These are phyloP conservation scores for Chaetophractus vellerosus DNA, from an alignment of 2,797 vertebrate species.

Conservation along the genomic window DNA sequence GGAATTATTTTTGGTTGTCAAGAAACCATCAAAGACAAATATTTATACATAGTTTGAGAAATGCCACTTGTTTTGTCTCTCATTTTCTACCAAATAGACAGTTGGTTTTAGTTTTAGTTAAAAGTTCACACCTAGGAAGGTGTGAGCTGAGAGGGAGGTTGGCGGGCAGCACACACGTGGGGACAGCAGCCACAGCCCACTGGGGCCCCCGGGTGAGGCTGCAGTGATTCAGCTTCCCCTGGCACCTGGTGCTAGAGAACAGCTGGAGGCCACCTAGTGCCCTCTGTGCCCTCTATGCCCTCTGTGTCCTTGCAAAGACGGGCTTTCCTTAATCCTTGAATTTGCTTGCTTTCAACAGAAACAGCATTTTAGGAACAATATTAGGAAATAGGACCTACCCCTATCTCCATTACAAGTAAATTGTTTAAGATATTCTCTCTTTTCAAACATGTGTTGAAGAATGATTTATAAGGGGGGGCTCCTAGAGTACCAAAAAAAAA, in stretches of 20 bases:
- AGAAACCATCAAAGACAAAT: neutral
- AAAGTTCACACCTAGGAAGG: neutral
- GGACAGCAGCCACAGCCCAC: neutral
- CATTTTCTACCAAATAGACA: neutral
- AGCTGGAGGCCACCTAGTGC: neutral
- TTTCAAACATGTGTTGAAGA: constrained; percentile 30
- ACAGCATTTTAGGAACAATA: neutral
- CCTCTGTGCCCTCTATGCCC: neutral
- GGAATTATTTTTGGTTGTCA: neutral
- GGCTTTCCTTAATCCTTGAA: neutral
- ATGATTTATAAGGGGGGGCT: neutral
- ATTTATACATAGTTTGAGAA: neutral
- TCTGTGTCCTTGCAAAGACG: neutral
- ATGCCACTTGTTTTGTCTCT: neutral
- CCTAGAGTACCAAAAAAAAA: neutral
- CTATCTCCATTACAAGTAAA: neutral
- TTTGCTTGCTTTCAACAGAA: neutral
- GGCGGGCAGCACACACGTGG: neutral
- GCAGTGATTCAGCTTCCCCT: neutral
- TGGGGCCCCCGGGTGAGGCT: neutral
- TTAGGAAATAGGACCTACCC: neutral
- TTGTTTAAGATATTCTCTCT: neutral
- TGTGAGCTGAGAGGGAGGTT: neutral
- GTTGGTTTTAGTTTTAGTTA: neutral
- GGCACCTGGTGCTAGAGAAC: too few relatives aligned